Evolutionary conservation across 1,140 invertebrate genomes (phyloP), one percentile per base, ranked within the genome.

Genomic region (Habropoda laboriosa): DNA sequence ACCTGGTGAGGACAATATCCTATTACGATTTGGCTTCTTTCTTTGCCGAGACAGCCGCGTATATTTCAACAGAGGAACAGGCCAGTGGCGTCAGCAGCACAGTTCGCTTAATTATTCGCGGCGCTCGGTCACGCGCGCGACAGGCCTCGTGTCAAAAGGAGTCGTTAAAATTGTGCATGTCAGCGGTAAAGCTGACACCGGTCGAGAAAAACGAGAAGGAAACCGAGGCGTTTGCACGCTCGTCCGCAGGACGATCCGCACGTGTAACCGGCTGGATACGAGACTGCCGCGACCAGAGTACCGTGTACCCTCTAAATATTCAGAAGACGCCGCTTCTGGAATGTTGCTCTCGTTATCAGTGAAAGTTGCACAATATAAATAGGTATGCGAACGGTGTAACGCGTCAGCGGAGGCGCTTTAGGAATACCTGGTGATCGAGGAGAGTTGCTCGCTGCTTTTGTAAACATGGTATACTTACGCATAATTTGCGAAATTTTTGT

Each of bases 311-410:
- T 57, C 51, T 79, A 81, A 86, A 86, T 75, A 67, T 87, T 87
- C 74, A 63, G 79, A 79, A 83, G 81, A 64, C 53, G 35, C 27
- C n/a, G 35, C 42, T 76, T 47, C 16, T 61, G 68, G 76, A 73
- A 83, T 57, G 63, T 74, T 53, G 80, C 81, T 79, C 81, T 87
- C 82, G 74, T 76, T 87, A 87, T 85, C 85, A 86, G 85, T 87
- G 86, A 87, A 87, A 87, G 86, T 86, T 49, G 47, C 42, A n/a
- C 68, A 35, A 75, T 63, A 57, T 27, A 75, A 75, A 81, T 72
- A 67, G 57, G 53, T 49, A 74, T 75, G 51, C 60, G 74, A 67
- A 49, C 6, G 13, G 35, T 40, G 30, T 72, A 45, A 79, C n/a
- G n/a, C 32, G 38, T 75, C 60, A 64, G 1, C 6, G 18, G 61